phyloP scores from a whole-genome alignment of 2,113 vertebrate genomes.

The Oenanthe melanoleuca region DNA sequence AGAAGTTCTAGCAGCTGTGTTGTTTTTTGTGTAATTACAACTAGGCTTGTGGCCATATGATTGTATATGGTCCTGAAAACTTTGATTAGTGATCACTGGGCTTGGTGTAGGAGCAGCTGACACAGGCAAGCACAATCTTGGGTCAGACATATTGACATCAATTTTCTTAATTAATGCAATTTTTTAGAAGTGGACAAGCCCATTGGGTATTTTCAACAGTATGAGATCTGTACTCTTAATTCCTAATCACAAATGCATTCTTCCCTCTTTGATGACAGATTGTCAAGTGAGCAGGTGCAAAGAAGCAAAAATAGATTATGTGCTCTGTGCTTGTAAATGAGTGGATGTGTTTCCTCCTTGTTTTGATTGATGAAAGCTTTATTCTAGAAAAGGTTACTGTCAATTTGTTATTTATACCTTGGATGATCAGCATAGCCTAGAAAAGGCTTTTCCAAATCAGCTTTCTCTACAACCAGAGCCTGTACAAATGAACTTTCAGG shows the following conservation, averaged over 20 bases:
- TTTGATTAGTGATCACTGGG: neutral
- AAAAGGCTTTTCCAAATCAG: constrained; percentile 21
- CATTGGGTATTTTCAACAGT: neutral
- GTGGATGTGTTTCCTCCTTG: neutral
- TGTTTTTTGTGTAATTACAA: neutral
- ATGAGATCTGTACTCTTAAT: neutral
- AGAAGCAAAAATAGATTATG: neutral
- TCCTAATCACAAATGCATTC: neutral
- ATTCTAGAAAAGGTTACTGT: constrained; percentile 18
- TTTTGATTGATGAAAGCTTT: constrained; percentile 48
- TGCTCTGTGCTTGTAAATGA: neutral
- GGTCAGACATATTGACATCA: neutral
- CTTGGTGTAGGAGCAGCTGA: neutral
- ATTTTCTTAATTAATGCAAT: neutral
- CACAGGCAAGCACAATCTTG: neutral
- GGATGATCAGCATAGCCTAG: neutral
- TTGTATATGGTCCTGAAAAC: neutral
- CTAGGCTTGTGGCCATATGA: neutral
- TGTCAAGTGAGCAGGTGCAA: neutral
- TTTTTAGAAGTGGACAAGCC: neutral
- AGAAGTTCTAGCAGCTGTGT: neutral
- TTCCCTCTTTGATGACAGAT: neutral
- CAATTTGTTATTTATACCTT: constrained; percentile 34
- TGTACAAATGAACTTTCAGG: neutral
- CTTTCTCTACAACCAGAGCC: neutral